Base-by-base conservation (phyloP, 2,797 vertebrate species). In the Malacoraja senta region DNA sequence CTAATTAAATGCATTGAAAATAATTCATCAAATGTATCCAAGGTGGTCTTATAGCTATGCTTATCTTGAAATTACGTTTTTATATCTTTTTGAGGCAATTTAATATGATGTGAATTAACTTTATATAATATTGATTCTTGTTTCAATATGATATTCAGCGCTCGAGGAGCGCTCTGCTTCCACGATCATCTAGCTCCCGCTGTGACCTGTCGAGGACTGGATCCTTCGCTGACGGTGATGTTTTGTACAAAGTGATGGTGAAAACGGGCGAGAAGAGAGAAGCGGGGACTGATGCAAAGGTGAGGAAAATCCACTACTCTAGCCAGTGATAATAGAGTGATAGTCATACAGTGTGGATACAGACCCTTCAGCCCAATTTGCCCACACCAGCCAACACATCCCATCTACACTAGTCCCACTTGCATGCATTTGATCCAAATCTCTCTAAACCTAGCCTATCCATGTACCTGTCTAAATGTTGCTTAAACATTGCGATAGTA, bases 181-280 rank as follows among this genome's bases (percentile, higher is more conserved):
- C 19, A n/a, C 90, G 32, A 19, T 24, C 9, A 38, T 13, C 24
- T 0, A 53, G 83, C 63, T 44, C 61, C 2, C 53, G 76, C 53
- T 58, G 88, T 3, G 63, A 58, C 3, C 24, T 1, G 19, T 78
- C 61, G 9, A 78, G 90, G 19, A 80, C 93, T 21, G 78, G 68
- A 8, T 93, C 94, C 38, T 29, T 44, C 12, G 26, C 17, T 19
- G 79, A 58, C 6, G 84, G 93, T 13, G 94, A 94, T 17, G 93
- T 94, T 8, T 88, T 94, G 2, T 95, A 94, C 86, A 94, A 94
- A 92, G 93, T 95, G 21, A 93, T 93, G 19, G 94, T 95, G 79
- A 94, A 94, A 53, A 95, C 94, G 1, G 94, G 94, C 71, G 91
- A 94, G 74, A 93, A 93, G 83, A 95, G 86, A 91, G 58, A 93